A percentile compares a stretch with the other conserved stretches of the same genome.
These are phyloP conservation scores for Cataglyphis altisquamis DNA, from an alignment of 2,888 invertebrate species.

Conservation along the genomic window DNA sequence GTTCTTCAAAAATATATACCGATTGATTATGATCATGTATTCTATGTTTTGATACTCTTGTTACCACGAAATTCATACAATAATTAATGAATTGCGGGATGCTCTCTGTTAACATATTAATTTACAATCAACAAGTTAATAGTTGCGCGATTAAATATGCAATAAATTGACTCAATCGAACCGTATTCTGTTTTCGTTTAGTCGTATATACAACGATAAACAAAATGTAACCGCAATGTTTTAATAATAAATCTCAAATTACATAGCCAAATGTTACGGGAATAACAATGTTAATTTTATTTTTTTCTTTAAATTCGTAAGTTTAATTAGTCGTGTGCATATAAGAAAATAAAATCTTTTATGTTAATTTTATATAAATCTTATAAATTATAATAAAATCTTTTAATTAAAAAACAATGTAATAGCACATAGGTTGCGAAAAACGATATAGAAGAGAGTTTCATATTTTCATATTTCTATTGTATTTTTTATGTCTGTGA, in stretches of 20 bases:
- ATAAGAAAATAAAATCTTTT: not conserved
- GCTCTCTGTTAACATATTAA: constrained; percentile 58
- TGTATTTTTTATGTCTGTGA: not conserved
- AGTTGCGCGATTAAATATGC: constrained; percentile 58
- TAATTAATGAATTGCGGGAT: constrained; percentile 56
- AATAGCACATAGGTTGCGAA: not conserved
- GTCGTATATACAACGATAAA: constrained; percentile 46
- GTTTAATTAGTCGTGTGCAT: not conserved
- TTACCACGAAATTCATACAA: constrained; percentile 55
- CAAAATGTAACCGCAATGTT: constrained; percentile 48
- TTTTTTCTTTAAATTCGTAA: constrained; percentile 16
- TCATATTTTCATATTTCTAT: not conserved
- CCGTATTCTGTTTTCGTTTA: constrained; percentile 50
- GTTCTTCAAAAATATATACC: constrained; percentile 45
- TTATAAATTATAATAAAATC: not conserved
- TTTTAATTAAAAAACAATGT: not conserved
- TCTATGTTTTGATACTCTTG: constrained; percentile 55
- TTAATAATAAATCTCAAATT: constrained; percentile 56
- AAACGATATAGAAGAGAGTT: not conserved
- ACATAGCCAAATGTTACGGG: constrained; percentile 15
- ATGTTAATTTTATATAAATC: not conserved
- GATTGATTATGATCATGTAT: constrained; percentile 49
- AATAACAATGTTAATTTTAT: constrained; percentile 35
- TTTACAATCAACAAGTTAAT: constrained; percentile 59
- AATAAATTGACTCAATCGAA: constrained; percentile 54